Evolutionary conservation across 2,797 vertebrate genomes (phyloP), one percentile per base, ranked within the genome.

Genomic region (Etheostoma nigrum): DNA sequence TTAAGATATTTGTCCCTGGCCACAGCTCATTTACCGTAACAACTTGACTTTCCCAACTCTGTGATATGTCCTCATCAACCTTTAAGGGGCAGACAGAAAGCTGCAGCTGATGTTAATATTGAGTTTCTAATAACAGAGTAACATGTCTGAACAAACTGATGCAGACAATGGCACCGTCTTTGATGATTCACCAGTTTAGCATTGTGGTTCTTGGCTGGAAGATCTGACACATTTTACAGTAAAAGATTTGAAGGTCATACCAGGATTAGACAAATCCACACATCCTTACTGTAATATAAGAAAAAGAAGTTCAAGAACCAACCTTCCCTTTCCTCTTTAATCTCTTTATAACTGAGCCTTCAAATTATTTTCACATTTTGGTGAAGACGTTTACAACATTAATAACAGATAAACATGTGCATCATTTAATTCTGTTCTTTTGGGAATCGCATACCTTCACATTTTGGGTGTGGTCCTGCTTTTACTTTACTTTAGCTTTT

Each of bases 171-270:
- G 65, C 42, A 67, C 12, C 6, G 66, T 72, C 81, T 87, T 63
- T 87, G 83, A 91, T 92, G 89, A 92, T 40, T 93, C 90, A 92
- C n/a, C 79, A 52, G 71, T 74, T 81, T 78, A 75, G 76, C 60
- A 77, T 49, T 1, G 11, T 48, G 15, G 15, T 52, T 78, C 27
- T 72, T 80, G 79, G 79, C 67, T 55, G 9, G 44, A 75, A 78
- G 77, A 83, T 89, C 80, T 69, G 69, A 79, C 65, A 60, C 40
- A 60, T 60, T 81, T 83, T 15, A 16, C 72, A 40, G 36, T 40
- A 40, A 40, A 79, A 69, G 70, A 76, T 86, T 58, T 76, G 49
- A 69, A 69, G 14, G 25, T 6, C 42, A 66, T 79, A 79, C 33
- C 40, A n/a, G 51, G 69, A 81, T 78, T 74, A 72, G 68, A 80